phyloP scores from a whole-genome alignment of 2,888 invertebrate species.

The Aporophyla lueneburgensis region DNA sequence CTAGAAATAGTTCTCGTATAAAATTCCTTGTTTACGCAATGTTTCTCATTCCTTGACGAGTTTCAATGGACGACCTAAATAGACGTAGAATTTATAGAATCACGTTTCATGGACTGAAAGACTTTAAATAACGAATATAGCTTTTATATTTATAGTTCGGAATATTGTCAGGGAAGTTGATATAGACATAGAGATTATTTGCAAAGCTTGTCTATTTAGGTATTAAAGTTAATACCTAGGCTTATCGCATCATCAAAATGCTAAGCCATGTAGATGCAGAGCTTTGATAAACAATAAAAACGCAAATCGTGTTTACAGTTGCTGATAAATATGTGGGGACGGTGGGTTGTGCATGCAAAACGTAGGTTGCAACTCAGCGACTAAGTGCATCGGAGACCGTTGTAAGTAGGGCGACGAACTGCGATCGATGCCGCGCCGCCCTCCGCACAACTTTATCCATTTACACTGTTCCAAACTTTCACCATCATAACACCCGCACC shows the following conservation, averaged over 20 bases:
- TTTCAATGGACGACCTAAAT: slow-evolving; percentile 61
- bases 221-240: background rate
- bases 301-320: slow-evolving; percentile 57
- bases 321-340: slow-evolving; percentile 52
- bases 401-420: slow-evolving; percentile 90
- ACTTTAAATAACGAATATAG: slow-evolving; percentile 10
- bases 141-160: slow-evolving; percentile 24
- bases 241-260: slow-evolving; percentile 4
- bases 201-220: background rate
- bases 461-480: slow-evolving; percentile 87
- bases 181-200: background rate
- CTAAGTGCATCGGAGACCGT: slow-evolving; percentile 86
- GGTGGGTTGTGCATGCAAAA: slow-evolving; percentile 72
- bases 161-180: background rate
- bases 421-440: slow-evolving; percentile 88
- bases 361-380: slow-evolving; percentile 80
- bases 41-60: slow-evolving; percentile 54
- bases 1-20: slow-evolving; percentile 60
- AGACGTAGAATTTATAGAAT: slow-evolving; percentile 47
- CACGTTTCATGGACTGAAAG: slow-evolving; percentile 11
- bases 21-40: slow-evolving; percentile 60
- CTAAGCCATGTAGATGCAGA: slow-evolving; percentile 9
- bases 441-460: slow-evolving; percentile 89
- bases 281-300: slow-evolving; percentile 45
- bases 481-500: slow-evolving; percentile 83